Evolutionary conservation across 2,888 invertebrate genomes (phyloP), one percentile per base, ranked within the genome.

Genomic region (Acanthopleura granulata): DNA sequence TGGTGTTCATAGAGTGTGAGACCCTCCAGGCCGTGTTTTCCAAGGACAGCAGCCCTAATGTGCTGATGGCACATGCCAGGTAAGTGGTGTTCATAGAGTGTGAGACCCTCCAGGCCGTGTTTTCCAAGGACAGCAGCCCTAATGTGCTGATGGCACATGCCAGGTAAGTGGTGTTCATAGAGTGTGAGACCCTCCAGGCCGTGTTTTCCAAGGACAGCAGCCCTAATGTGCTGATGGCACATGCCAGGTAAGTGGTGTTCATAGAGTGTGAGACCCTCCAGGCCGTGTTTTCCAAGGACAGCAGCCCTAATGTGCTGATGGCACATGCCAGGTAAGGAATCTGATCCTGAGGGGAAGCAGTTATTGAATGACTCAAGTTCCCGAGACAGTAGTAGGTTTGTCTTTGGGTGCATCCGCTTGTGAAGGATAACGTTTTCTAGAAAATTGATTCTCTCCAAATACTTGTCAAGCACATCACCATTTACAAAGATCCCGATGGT

Each of bases 241-340:
- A 86, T n/a, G 83, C 89, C n/a, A 89, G 86, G 95, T 96, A 84
- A 93, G 93, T 87, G 22, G 9, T 40, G 4, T 94, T 96, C 82
- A 93, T 96, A 78, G 96, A 97, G 85, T 94, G 94, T 89, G 95
- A 96, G 91, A 93, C 94, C 74, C n/a, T n/a, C n/a, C n/a, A n/a
- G n/a, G n/a, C n/a, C 92, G 86, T 89, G 18, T 90, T 89, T 81
- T 86, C 87, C 16, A 89, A 88, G 76, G 89, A 89, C 70, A 77
- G 85, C 75, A 86, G 87, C 79, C 84, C 86, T n/a, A 91, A 90
- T 80, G 81, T 83, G 50, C 80, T 91, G 0, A 85, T 84, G 18
- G 89, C 90, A n/a, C 86, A 86, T n/a, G 83, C 89, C n/a, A 89
- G 86, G 95, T 96, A 84, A 93, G 93, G 87, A 27, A 40, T 40